Percentiles rank a stretch among this genome's conserved stretches.
phyloP scores from a whole-genome alignment of 2,797 vertebrate species.

The Psittacula echo region DNA sequence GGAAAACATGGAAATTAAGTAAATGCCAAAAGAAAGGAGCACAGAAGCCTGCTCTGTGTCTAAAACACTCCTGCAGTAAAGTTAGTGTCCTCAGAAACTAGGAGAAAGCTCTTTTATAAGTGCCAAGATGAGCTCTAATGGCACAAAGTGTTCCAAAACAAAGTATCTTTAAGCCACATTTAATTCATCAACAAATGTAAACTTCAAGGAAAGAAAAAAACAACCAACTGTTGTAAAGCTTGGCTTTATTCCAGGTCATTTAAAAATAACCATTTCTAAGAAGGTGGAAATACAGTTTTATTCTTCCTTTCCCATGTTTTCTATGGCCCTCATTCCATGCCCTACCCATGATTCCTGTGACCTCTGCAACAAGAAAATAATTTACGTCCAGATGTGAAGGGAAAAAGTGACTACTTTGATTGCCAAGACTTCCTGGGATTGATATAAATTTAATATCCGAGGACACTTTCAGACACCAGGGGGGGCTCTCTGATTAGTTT shows the following conservation, averaged over 20 bases:
- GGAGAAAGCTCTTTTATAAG: slow-evolving; percentile 58
- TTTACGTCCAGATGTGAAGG: slow-evolving; percentile 78
- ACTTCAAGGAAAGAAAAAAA: slow-evolving; percentile 39
- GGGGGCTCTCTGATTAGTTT: slow-evolving; percentile 73
- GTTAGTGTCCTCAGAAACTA: slow-evolving; percentile 55
- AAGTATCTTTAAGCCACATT: slow-evolving; percentile 64
- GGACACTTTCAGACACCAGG: slow-evolving; percentile 72
- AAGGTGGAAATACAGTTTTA: slow-evolving; percentile 78
- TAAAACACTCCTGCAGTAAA: slow-evolving; percentile 52
- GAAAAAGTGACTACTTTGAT: slow-evolving; percentile 73
- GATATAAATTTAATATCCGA: slow-evolving; percentile 73
- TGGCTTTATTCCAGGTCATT: slow-evolving; percentile 74
- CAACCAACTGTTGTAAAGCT: slow-evolving; percentile 45
- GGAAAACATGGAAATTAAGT: slow-evolving; percentile 24
- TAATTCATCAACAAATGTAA: slow-evolving; percentile 75
- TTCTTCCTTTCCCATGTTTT: slow-evolving; percentile 82
- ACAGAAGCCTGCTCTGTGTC: slow-evolving; percentile 9
- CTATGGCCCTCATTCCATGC: slow-evolving; percentile 70
- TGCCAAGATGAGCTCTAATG: slow-evolving; percentile 31
- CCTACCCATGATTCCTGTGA: slow-evolving; percentile 77
- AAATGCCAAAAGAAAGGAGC: neutral
- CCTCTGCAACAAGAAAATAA: slow-evolving; percentile 71
- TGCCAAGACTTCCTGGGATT: slow-evolving; percentile 76
- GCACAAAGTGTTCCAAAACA: slow-evolving; percentile 55
- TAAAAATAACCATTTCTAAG: slow-evolving; percentile 80